Base-by-base conservation (phyloP, 64 coral and sea anemone genomes). In the Montipora sp. region DNA sequence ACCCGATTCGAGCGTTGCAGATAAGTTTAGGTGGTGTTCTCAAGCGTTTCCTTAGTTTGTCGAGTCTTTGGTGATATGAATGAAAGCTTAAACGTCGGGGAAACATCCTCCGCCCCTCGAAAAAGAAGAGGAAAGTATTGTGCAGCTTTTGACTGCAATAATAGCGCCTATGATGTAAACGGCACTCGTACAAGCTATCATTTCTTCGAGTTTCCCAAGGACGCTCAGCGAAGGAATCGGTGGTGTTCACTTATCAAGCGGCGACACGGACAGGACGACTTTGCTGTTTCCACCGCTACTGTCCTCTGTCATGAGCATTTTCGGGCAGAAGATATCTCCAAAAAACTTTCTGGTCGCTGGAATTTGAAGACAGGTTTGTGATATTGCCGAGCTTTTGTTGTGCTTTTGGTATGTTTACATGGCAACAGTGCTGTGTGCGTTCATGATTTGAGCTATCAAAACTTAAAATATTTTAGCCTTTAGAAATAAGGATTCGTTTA, bases 161-260 rank as follows among this genome's bases (percentile, higher is more conserved):
- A 77, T 27, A 89, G 50, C 72, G 43, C 47, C 43, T 89, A 89
- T 45, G 75, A 89, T 77, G 59, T 77, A 89, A 75, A 90, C 61
- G 57, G 75, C 53, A 59, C 45, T 46, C 75, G 6, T 78, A 90
- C 76, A 79, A 60, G 75, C 75, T 66, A 79, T n/a, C 58, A 48
- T 80, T 90, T 90, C 88, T 80, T 90, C 76, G 47, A 77, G 73
- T 90, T 90, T 77, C 76, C 57, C 46, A 90, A 77, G 65, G 61
- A 68, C 58, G 60, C 55, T 47, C 55, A 77, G 48, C 36, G 18
- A 90, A 57, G 90, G 74, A 51, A 83, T 67, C 24, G 80, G 21
- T 75, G 90, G 90, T 83, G 90, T 91, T 82, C 80, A 82, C 61
- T 90, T 77, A 80, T 80, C 50, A 90, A 80, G 79, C 60, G 76